Base-by-base conservation (phyloP, 2,797 vertebrate species). In the Sebastes hubbsi region DNA sequence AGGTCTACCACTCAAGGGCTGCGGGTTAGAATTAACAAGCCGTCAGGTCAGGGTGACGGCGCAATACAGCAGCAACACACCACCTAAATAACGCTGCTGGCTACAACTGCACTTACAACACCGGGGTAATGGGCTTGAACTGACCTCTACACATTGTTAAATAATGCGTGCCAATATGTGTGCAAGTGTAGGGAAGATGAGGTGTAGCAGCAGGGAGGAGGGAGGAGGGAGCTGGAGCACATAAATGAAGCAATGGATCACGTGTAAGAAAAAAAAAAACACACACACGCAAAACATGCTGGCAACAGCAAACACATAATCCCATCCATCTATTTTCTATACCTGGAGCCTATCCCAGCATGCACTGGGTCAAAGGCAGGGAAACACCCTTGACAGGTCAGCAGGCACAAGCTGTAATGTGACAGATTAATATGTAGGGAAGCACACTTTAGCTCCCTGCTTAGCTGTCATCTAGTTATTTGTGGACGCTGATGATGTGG, bases 1-100 rank as follows among this genome's bases (percentile, higher is more conserved):
- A 77, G 69, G 81, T 63, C 54, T 38, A 38, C 30, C 46, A 14
- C 71, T 64, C 9, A 30, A 38, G 52, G 30, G 64, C 63, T 34
- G 24, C 18, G 14, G 81, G 70, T 84, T 62, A 42, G 58, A 36
- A 75, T 71, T 60, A 83, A 82, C 72, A 72, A 81, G 80, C 10
- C 30, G 34, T 18, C 71, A 34, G 79, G 87, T 83, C 74, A 29
- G 36, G 25, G 49, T 67, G 12, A 72, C 38, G 61, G 64, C 16
- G 32, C 75, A 56, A 6, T 10, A 55, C 56, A 46, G 76, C 56
- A 74, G 42, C n/a, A 72, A 24, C 46, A 78, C 10, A 8, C 13
- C 1, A 13, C 13, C 72, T 63, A 54, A 63, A 79, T 71, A 80
- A 63, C 73, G 56, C 60, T 36, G 22, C 18, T 25, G 52, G 49